Evolutionary conservation across 2,888 invertebrate genomes (phyloP).

Genomic region (Tuta absoluta): DNA sequence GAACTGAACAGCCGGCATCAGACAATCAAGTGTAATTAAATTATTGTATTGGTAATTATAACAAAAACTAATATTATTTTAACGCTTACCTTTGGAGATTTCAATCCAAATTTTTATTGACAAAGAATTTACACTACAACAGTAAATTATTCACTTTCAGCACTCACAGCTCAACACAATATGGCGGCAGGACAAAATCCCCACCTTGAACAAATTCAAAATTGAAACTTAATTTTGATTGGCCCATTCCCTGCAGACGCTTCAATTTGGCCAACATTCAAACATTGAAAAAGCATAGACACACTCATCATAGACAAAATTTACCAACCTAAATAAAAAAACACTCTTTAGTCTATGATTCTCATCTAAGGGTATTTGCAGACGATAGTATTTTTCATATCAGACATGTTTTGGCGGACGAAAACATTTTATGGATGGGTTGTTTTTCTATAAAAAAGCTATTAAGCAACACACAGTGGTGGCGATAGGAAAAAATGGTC

Average conservation of each 20-base stretch:
- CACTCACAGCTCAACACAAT: slow-evolving; percentile 79
- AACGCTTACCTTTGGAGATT: slow-evolving; percentile 65
- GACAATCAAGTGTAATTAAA: slow-evolving; percentile 35
- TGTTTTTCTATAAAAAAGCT: too few relatives aligned
- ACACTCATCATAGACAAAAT: neutral
- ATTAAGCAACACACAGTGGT: too few relatives aligned
- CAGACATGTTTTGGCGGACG: too few relatives aligned
- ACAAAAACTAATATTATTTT: slow-evolving; percentile 68
- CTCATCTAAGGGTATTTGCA: neutral
- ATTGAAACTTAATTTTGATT: slow-evolving; percentile 65
- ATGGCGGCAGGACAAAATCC: slow-evolving; percentile 77
- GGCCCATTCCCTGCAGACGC: slow-evolving; percentile 64
- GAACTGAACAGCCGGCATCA: slow-evolving; percentile 47
- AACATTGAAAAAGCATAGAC: slow-evolving; percentile 26
- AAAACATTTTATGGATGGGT: too few relatives aligned
- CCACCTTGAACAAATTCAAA: slow-evolving; percentile 77
- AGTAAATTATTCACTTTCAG: slow-evolving; percentile 69
- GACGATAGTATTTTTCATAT: too few relatives aligned
- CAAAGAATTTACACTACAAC: slow-evolving; percentile 72
- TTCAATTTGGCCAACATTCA: slow-evolving; percentile 58
- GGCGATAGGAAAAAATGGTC: too few relatives aligned
- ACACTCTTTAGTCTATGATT: neutral
- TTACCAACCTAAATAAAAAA: neutral
- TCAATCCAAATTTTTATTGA: slow-evolving; percentile 67
- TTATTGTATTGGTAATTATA: slow-evolving; percentile 45